These are phyloP conservation scores for Aldabrachelys gigantea DNA, from an alignment of 2,113 vertebrate genomes.

Conservation along the genomic window DNA sequence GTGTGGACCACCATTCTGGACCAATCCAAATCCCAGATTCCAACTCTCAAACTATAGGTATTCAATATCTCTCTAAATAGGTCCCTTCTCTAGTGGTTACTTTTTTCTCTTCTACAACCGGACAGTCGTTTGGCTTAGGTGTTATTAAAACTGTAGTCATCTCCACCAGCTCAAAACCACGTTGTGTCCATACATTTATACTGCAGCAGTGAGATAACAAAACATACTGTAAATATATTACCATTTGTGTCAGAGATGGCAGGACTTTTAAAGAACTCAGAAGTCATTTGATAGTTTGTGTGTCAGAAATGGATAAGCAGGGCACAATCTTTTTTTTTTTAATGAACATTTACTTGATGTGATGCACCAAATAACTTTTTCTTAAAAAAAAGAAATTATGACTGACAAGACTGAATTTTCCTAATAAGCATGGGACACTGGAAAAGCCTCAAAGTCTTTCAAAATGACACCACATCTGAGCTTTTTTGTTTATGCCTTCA, in stretches of 20 bases:
- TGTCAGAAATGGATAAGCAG: not conserved
- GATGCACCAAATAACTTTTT: not conserved
- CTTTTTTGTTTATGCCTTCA: not conserved
- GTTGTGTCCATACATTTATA: accelerated
- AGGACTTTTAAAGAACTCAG: not conserved
- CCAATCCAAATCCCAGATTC: not conserved
- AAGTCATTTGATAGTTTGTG: not conserved
- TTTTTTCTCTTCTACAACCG: not conserved
- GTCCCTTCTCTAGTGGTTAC: not conserved
- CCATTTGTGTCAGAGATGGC: not conserved
- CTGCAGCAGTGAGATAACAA: not conserved
- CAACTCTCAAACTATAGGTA: not conserved
- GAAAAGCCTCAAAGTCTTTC: not conserved
- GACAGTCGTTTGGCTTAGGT: not conserved
- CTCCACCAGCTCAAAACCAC: not conserved
- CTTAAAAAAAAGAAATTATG: not conserved
- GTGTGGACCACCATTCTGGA: not conserved
- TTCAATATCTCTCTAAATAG: not conserved
- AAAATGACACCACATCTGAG: not conserved
- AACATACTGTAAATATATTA: not conserved
- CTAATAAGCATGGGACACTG: not conserved
- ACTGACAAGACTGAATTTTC: not conserved
- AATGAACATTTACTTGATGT: not conserved
- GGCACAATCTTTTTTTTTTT: not conserved
- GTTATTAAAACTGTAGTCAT: not conserved